phyloP scores from a whole-genome alignment of 2,888 invertebrate species.

The Heliconius ismenius region DNA sequence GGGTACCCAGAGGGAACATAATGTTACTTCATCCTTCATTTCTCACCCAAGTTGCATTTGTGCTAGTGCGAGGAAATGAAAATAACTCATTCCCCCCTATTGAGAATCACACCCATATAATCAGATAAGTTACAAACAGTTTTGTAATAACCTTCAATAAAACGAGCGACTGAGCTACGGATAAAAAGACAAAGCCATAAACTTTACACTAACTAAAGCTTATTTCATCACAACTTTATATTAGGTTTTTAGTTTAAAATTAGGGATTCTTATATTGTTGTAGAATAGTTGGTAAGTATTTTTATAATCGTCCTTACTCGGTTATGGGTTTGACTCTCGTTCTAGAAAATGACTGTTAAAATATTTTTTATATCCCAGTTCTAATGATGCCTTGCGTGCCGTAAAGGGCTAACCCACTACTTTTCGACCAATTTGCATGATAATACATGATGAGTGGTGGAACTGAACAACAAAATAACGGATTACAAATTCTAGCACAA shows the following conservation, averaged over 20 bases:
- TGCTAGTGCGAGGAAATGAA: no score
- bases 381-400: no score
- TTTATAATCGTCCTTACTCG: not conserved
- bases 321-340: not conserved
- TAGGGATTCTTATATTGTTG: not conserved
- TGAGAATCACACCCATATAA: no score
- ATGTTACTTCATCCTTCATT: no score
- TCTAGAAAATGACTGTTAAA: not conserved
- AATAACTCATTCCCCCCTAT: no score
- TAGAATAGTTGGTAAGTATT: not conserved
- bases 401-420: no score
- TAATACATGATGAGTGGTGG: no score
- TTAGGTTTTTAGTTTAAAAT: not conserved
- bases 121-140: not conserved
- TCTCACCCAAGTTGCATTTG: no score
- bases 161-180: not conserved
- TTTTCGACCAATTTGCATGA: no score
- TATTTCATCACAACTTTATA: not conserved
- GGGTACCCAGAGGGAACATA: no score
- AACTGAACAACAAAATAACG: no score
- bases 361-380: not conserved
- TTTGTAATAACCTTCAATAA: not conserved
- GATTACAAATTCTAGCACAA: no score
- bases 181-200: conserved; percentile 18
- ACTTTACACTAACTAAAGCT: not conserved